Percentiles rank a stretch among this genome's conserved stretches.
Evolutionary conservation across 2,113 vertebrate genomes (phyloP).

Genomic region (Numenius arquata): DNA sequence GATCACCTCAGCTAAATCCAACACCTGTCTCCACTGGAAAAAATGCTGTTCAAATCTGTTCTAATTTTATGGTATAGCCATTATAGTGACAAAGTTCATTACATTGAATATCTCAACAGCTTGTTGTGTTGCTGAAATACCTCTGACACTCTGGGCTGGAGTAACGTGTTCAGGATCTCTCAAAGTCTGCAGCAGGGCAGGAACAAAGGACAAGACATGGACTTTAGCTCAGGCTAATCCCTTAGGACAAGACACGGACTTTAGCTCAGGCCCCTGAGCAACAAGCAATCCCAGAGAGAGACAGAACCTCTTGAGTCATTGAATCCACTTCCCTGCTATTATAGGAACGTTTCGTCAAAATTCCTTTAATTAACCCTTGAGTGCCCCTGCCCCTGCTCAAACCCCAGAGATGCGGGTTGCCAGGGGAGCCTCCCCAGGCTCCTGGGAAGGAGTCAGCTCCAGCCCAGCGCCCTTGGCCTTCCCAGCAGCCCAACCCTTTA

Average conservation of each 20-base stretch:
- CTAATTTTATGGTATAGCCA: background rate
- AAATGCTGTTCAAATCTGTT: background rate
- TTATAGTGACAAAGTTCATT: background rate
- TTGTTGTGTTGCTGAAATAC: background rate
- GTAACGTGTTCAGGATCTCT: background rate
- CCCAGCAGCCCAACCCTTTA: accelerated
- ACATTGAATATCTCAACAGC: background rate
- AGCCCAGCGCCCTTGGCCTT: accelerated
- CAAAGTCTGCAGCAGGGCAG: background rate
- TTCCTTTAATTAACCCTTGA: background rate
- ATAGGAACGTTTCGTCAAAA: background rate
- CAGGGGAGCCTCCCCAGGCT: background rate
- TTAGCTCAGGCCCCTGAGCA: background rate
- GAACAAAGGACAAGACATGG: background rate
- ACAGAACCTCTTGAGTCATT: background rate
- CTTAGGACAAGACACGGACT: background rate
- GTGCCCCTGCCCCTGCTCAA: background rate
- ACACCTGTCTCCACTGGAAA: background rate
- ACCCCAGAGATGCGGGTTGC: background rate
- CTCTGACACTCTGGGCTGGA: background rate
- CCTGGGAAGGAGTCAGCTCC: background rate
- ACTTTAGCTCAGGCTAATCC: background rate
- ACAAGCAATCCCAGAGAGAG: background rate
- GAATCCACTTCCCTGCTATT: background rate
- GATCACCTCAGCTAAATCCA: background rate